Conservation (phyloP, 2,113 vertebrate genomes). For the Murina feae region DNA sequence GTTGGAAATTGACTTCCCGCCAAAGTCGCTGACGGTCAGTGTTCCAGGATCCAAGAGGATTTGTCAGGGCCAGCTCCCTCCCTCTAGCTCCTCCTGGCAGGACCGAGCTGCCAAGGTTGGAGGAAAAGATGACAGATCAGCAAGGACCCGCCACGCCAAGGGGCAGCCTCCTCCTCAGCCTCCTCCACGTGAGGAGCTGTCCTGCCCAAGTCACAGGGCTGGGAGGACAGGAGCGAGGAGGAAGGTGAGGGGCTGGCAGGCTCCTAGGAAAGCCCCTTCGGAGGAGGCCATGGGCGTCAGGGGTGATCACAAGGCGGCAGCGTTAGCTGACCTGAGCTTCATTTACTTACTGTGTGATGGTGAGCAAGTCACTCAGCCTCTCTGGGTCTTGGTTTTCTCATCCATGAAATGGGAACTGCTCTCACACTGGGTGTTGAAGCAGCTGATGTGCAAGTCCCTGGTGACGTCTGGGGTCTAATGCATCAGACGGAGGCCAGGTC, state of each 20-base stretch:
- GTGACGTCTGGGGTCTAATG: background rate
- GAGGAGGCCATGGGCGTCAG: accelerated
- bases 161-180: accelerated
- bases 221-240: background rate
- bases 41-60: too few species aligned
- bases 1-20: too few species aligned
- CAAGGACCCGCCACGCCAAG: background rate
- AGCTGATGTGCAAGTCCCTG: background rate
- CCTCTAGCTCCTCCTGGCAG: background rate
- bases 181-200: accelerated
- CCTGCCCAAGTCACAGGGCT: accelerated
- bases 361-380: background rate
- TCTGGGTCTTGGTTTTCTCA: background rate
- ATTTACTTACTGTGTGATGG: background rate
- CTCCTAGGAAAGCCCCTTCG: accelerated
- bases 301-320: accelerated
- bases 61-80: background rate
- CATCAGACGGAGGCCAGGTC: background rate
- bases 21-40: too few species aligned
- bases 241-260: accelerated
- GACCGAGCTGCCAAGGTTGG: background rate
- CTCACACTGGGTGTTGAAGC: background rate
- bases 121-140: constrained; percentile 28
- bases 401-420: background rate
- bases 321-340: background rate